phyloP scores from a whole-genome alignment of 2,888 invertebrate genomes.

The Eupithecia inturbata region DNA sequence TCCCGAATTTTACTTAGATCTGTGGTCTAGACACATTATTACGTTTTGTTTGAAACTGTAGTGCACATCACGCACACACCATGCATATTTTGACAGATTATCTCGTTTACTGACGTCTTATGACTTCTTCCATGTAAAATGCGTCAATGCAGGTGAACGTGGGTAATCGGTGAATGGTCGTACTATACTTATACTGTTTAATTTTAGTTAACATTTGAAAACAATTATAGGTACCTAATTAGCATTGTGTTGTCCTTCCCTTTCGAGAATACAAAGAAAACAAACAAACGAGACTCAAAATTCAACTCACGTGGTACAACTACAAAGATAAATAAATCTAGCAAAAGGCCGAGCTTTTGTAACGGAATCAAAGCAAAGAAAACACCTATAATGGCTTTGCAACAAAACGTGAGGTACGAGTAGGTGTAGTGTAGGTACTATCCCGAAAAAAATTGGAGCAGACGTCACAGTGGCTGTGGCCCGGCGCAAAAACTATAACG shows the following conservation, averaged over 20 bases:
- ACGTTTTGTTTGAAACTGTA: background rate
- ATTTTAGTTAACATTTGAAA: background rate
- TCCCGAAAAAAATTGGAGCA: background rate
- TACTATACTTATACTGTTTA: too few relatives aligned
- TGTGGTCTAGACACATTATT: background rate
- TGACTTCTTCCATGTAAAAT: too few relatives aligned
- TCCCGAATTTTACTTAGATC: too few relatives aligned
- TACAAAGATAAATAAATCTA: slow-evolving; percentile 14
- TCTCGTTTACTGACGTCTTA: too few relatives aligned
- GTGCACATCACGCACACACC: background rate
- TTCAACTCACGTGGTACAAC: slow-evolving; percentile 10
- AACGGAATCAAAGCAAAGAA: slow-evolving; percentile 5
- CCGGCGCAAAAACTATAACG: background rate
- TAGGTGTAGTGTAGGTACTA: background rate
- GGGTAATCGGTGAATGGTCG: too few relatives aligned
- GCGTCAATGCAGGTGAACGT: too few relatives aligned
- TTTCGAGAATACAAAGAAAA: background rate
- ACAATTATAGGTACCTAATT: too few relatives aligned
- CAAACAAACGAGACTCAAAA: background rate
- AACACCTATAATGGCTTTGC: slow-evolving; percentile 1
- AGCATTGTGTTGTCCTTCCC: background rate
- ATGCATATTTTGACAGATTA: background rate
- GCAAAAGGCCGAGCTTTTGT: slow-evolving; percentile 8
- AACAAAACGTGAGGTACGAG: slow-evolving; percentile 9
- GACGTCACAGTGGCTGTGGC: background rate